Percentiles rank a stretch among this genome's conserved stretches.
Conservation (phyloP, 2,797 vertebrate genomes). For the Rhincodon typus region DNA sequence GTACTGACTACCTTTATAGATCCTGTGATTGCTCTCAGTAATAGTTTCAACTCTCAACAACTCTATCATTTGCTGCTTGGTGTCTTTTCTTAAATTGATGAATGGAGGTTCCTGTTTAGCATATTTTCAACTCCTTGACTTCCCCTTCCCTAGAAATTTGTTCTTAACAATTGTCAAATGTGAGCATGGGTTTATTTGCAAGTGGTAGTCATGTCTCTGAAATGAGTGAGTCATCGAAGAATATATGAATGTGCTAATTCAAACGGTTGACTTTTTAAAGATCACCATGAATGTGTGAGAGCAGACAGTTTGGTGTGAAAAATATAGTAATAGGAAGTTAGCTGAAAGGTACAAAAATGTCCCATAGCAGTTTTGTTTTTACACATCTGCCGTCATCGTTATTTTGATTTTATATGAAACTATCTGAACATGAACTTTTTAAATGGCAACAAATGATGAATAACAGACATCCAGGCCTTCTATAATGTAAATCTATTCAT, state of each 20-base stretch:
- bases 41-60: background rate
- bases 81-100: background rate
- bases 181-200: background rate
- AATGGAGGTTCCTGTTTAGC: background rate
- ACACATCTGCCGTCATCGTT: background rate
- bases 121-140: background rate
- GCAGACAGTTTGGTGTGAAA: background rate
- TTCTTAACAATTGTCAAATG: background rate
- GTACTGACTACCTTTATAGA: background rate
- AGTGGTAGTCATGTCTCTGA: background rate
- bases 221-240: background rate
- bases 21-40: background rate
- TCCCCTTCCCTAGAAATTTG: background rate
- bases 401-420: background rate
- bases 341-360: background rate
- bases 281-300: background rate
- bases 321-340: background rate
- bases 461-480: background rate
- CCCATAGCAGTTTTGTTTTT: background rate
- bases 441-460: background rate
- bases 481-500: background rate
- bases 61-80: background rate
- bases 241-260: background rate
- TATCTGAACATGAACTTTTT: background rate
- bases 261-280: background rate